Conservation (phyloP, 2,113 vertebrate genomes). For the Rhipidura dahli region DNA sequence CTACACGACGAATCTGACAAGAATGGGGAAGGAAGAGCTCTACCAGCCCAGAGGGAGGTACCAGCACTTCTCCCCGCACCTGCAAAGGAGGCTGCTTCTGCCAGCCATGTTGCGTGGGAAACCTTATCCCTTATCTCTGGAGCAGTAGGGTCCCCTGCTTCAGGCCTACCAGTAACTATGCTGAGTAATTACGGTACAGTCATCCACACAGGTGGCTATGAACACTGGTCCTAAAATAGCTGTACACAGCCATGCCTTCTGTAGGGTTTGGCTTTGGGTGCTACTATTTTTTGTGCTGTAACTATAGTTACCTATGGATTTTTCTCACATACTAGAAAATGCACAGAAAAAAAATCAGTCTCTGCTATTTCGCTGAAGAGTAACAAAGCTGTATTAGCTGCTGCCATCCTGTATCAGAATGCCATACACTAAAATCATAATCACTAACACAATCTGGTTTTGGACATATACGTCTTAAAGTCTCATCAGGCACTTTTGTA, state of each 20-base stretch:
- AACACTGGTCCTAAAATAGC: background rate
- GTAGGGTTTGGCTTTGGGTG: background rate
- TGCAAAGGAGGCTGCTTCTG: background rate
- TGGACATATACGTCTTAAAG: background rate
- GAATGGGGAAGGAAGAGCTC: background rate
- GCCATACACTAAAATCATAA: background rate
- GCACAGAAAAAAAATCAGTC: background rate
- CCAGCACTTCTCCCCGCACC: background rate
- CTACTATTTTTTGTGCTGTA: background rate
- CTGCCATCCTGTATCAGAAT: background rate
- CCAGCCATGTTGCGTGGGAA: rapidly evolving
- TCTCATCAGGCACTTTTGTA: background rate
- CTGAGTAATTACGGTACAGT: background rate
- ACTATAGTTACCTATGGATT: background rate
- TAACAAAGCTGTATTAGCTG: background rate
- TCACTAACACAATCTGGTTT: background rate
- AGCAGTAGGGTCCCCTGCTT: background rate
- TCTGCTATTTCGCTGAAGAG: background rate
- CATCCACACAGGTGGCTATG: background rate
- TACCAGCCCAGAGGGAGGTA: background rate
- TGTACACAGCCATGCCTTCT: background rate
- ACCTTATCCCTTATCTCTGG: rapidly evolving
- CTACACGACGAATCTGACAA: rapidly evolving
- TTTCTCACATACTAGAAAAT: background rate
- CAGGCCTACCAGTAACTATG: background rate